Percentiles rank a stretch among this genome's conserved stretches.
Conservation (phyloP, 2,113 vertebrate species). For the Syngnathoides biaculeatus region DNA sequence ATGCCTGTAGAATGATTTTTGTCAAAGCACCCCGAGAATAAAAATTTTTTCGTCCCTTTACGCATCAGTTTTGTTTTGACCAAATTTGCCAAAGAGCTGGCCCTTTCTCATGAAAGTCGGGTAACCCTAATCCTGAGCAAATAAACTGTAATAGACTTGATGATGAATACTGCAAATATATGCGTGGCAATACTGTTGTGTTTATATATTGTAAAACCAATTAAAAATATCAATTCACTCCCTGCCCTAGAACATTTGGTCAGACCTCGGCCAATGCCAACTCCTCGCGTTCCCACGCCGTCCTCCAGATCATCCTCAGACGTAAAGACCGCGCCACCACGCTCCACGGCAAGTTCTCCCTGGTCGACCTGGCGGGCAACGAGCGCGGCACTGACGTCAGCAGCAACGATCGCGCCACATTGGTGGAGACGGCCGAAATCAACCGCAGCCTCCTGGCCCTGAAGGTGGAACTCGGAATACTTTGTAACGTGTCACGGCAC, state of each 20-base stretch:
- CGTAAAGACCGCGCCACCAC: slow-evolving; percentile 66
- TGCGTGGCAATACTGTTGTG: too few species aligned
- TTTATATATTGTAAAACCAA: too few species aligned
- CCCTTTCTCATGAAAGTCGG: too few species aligned
- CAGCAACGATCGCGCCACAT: slow-evolving; percentile 84
- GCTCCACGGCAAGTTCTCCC: slow-evolving; percentile 88
- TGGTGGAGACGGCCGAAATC: slow-evolving; percentile 92
- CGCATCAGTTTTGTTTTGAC: too few species aligned
- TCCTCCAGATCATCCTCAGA: slow-evolving; percentile 90
- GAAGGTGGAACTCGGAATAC: slow-evolving; percentile 75
- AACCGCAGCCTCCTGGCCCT: slow-evolving; percentile 94
- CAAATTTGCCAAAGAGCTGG: too few species aligned
- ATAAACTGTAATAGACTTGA: too few species aligned
- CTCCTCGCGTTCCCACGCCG: slow-evolving; percentile 92
- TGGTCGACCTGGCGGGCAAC: slow-evolving; percentile 96
- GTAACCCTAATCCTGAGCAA: too few species aligned
- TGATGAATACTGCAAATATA: too few species aligned
- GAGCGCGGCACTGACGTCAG: slow-evolving; percentile 89
- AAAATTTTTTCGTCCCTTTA: too few species aligned
- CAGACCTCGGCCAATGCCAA: slow-evolving; percentile 92
- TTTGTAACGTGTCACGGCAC: background rate
- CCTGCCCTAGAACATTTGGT: slow-evolving; percentile 83
- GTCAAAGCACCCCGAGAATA: too few species aligned
- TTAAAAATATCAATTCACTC: background rate
- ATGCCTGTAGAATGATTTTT: too few species aligned